Evolutionary conservation across 2,113 vertebrate genomes (phyloP).

Genomic region (Fulica atra): DNA sequence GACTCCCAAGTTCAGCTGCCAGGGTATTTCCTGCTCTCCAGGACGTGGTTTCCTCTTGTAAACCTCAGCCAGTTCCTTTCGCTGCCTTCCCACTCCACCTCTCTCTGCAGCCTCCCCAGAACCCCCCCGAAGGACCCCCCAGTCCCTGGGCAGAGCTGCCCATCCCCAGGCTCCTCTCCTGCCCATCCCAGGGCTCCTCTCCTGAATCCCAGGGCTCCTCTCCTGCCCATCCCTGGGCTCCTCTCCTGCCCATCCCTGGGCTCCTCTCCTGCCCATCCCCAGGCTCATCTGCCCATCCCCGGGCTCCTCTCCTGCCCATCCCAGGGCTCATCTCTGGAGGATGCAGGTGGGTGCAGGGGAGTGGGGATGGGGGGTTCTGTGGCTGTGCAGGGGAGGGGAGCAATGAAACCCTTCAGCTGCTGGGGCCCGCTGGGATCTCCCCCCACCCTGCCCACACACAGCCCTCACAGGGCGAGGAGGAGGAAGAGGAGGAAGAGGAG

Average conservation of each 20-base stretch:
- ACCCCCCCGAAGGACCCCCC: neutral
- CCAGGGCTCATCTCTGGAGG: neutral
- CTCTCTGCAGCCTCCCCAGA: neutral
- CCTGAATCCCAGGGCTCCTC: too few species aligned
- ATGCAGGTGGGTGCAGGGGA: neutral
- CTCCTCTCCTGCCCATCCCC: fast-evolving
- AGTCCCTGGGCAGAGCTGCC: neutral
- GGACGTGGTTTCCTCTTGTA: neutral
- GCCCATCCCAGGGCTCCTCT: too few species aligned
- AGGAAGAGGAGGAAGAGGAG: too few species aligned
- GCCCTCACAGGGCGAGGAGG: neutral
- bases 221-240: fast-evolving
- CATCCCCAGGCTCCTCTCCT: fast-evolving
- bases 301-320: too few species aligned
- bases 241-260: fast-evolving
- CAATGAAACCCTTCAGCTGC: neutral
- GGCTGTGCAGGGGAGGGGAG: neutral
- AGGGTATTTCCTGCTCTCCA: neutral
- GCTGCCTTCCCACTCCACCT: neutral
- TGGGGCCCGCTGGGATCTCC: neutral
- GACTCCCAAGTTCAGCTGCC: neutral
- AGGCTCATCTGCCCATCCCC: too few species aligned
- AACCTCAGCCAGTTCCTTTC: neutral
- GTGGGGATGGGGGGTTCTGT: neutral
- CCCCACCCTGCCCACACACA: neutral